phyloP scores from a whole-genome alignment of 2,888 invertebrate genomes.

The Lycocerus yunnanus region DNA sequence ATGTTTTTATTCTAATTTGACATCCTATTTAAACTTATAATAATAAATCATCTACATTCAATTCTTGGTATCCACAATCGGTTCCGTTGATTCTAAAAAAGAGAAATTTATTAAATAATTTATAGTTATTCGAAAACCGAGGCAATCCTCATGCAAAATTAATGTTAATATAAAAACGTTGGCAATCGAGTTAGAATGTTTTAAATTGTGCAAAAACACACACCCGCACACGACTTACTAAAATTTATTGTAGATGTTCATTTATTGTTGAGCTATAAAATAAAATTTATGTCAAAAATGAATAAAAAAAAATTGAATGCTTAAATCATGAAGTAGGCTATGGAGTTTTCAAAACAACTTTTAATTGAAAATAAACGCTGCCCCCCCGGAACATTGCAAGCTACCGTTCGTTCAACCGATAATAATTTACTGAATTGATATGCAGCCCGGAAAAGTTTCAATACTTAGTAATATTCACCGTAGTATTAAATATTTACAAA shows the following conservation, averaged over 20 bases:
- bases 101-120: background rate
- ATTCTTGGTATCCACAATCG: too few relatives aligned
- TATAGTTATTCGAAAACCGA: background rate
- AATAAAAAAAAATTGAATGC: background rate
- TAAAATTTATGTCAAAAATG: background rate
- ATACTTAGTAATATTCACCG: too few relatives aligned
- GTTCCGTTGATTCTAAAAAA: too few relatives aligned
- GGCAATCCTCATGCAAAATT: background rate
- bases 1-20: too few relatives aligned
- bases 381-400: too few relatives aligned
- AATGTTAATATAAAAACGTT: background rate
- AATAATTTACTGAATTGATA: too few relatives aligned
- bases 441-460: too few relatives aligned
- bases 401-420: too few relatives aligned
- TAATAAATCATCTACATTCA: too few relatives aligned
- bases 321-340: background rate
- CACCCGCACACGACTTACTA: background rate
- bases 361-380: background rate
- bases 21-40: too few relatives aligned
- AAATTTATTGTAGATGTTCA: too few relatives aligned
- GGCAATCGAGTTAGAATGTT: background rate
- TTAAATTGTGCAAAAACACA: background rate
- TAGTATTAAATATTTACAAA: too few relatives aligned
- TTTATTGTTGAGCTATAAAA: background rate
- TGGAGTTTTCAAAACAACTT: background rate